phyloP scores from a whole-genome alignment of 2,888 invertebrate species.

The Lapara coniferarum region DNA sequence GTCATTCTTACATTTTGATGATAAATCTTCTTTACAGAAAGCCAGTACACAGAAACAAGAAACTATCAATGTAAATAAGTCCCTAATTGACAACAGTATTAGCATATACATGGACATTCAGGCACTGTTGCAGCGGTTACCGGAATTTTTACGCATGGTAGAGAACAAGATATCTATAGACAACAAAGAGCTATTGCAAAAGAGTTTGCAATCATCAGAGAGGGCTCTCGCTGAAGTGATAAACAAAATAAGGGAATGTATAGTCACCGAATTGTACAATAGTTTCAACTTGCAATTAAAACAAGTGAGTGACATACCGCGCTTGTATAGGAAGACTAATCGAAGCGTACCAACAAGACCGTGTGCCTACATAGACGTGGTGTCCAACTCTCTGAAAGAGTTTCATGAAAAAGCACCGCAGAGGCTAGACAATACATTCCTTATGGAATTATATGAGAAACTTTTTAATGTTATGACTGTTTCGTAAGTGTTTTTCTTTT shows the following conservation, averaged over 20 bases:
- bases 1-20: neutral
- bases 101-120: slow-evolving; percentile 66
- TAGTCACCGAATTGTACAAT: slow-evolving; percentile 69
- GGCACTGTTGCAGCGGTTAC: slow-evolving; percentile 58
- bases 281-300: slow-evolving; percentile 85
- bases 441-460: slow-evolving; percentile 61
- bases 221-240: slow-evolving; percentile 54
- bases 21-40: slow-evolving; percentile 56
- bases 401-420: slow-evolving; percentile 80
- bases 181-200: slow-evolving; percentile 54
- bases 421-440: slow-evolving; percentile 63
- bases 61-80: slow-evolving; percentile 61
- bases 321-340: slow-evolving; percentile 96
- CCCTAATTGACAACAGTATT: slow-evolving; percentile 68
- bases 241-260: slow-evolving; percentile 64
- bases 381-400: slow-evolving; percentile 84
- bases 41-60: slow-evolving; percentile 57
- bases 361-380: slow-evolving; percentile 90
- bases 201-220: slow-evolving; percentile 63
- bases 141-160: slow-evolving; percentile 58
- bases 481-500: slow-evolving; percentile 74
- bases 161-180: slow-evolving; percentile 56
- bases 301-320: slow-evolving; percentile 96
- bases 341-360: slow-evolving; percentile 92
- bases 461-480: slow-evolving; percentile 80